Percentiles rank a stretch among this genome's conserved stretches.
Conservation (phyloP, 2,113 vertebrate genomes). For the Phasianus colchicus region DNA sequence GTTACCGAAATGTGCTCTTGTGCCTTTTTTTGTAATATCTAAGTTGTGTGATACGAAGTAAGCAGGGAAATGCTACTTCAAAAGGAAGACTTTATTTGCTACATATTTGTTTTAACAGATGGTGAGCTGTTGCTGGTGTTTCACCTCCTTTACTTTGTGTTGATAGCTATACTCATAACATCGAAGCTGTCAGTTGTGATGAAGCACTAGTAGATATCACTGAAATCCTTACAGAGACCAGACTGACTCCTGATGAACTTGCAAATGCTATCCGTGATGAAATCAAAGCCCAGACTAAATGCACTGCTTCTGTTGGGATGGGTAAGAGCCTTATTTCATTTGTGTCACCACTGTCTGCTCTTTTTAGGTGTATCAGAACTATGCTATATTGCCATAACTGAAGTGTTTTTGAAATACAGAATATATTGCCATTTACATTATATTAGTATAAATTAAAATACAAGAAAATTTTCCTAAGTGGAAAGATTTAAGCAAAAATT, state of each 20-base stretch:
- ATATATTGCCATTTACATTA: not conserved
- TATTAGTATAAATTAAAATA: not conserved
- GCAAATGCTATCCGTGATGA: conserved; percentile 88
- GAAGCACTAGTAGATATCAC: conserved; percentile 94
- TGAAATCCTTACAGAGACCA: conserved; percentile 87
- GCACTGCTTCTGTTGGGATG: conserved; percentile 95
- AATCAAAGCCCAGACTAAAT: conserved; percentile 91
- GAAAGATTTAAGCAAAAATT: not conserved
- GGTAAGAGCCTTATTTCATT: conserved; percentile 77
- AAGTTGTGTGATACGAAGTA: not conserved
- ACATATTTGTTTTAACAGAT: conserved; percentile 45
- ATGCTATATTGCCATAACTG: not conserved
- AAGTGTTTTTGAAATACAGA: not conserved
- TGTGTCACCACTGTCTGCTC: not conserved
- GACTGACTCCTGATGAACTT: conserved; percentile 86
- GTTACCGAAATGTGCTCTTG: not conserved
- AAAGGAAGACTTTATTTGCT: conserved; percentile 50
- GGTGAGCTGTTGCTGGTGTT: conserved; percentile 51
- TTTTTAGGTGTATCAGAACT: not conserved
- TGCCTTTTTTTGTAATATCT: not conserved
- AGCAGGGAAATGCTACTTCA: conserved; percentile 16
- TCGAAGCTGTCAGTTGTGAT: conserved; percentile 98
- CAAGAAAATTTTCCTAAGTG: not conserved
- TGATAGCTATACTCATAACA: conserved; percentile 92
- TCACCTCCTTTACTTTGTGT: conserved; percentile 73